Evolutionary conservation across 1,140 invertebrate species (phyloP), one percentile per base, ranked within the genome.

Genomic region (Meloidogyne hapla): DNA sequence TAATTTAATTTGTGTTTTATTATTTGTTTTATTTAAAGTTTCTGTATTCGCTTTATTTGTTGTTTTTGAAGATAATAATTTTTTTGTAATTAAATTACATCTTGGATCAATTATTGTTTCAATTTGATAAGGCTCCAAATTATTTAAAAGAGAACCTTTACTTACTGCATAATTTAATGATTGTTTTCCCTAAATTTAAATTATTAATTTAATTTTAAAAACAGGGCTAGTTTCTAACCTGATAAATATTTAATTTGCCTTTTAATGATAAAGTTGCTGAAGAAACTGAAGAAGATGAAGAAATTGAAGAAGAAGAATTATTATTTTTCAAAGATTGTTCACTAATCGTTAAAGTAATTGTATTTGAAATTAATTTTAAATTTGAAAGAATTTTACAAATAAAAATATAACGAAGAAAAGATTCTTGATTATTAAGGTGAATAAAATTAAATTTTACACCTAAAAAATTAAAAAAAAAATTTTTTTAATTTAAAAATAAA

Each of bases 391-490:
- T 74, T 33, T 63, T 56, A 23, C 75, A 76, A 74, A 76, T 76
- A 26, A 33, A 42, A 42, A 76, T 76, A 26, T 76, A 76, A 25
- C 75, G 66, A 23, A 68, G 21, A 38, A 76, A 72, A 40, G 67
- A 61, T 26, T 76, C 75, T 21, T 71, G 75, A 18, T 21, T 65
- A 6, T 69, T 63, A 9, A 76, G 45, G n/a, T 21, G 38, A 21
- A 72, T 38, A n/a, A 76, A 42, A 56, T 56, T 71, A 62, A 68
- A 76, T 23, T 45, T 38, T 23, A 76, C 75, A 26, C 75, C 75
- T 76, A 10, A 42, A 76, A 74, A 33, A 33, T 33, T 40, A 64
- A 21, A 45, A 42, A 26, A 18, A 42, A 45, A 69, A 74, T 10
- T 12, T n/a, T 18, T 23, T 25, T 13, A 15, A 40, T 18, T 13